A percentile compares a stretch with the other conserved stretches of the same genome.
phyloP scores from a whole-genome alignment of 2,797 vertebrate species.

The Allenopithecus nigroviridis region DNA sequence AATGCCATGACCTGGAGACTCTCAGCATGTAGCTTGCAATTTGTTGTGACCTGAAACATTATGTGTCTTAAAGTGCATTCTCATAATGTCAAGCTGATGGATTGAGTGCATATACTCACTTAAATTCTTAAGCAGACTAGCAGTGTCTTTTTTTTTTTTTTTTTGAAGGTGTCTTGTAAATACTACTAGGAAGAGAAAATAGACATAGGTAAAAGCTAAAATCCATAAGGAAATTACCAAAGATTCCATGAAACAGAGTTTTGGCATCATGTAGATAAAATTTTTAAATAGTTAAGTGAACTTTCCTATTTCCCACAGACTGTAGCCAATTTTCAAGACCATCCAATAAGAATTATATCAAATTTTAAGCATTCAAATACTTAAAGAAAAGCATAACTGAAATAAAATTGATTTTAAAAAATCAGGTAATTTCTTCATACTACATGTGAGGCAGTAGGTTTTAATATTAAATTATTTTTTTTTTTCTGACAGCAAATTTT shows the following conservation, averaged over 20 bases:
- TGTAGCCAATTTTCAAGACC: not conserved
- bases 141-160: not conserved
- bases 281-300: not conserved
- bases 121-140: not conserved
- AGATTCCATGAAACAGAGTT: not conserved
- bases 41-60: not conserved
- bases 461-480: conserved; percentile 5
- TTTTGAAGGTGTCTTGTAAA: not conserved
- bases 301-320: not conserved
- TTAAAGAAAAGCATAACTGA: conserved; percentile 2
- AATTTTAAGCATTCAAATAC: not conserved
- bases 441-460: not conserved
- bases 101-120: not conserved
- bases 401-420: conserved; percentile 24
- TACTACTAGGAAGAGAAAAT: not conserved
- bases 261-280: not conserved
- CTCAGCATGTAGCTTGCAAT: not conserved
- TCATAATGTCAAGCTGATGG: not conserved
- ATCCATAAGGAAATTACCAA: not conserved
- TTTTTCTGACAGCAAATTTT: not conserved
- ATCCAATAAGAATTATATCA: not conserved
- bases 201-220: not conserved
- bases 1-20: not conserved
- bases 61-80: not conserved
- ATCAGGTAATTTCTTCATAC: not conserved